Evolutionary conservation across 1,140 invertebrate genomes (phyloP).

Genomic region (Leptinotarsa defecta): DNA sequence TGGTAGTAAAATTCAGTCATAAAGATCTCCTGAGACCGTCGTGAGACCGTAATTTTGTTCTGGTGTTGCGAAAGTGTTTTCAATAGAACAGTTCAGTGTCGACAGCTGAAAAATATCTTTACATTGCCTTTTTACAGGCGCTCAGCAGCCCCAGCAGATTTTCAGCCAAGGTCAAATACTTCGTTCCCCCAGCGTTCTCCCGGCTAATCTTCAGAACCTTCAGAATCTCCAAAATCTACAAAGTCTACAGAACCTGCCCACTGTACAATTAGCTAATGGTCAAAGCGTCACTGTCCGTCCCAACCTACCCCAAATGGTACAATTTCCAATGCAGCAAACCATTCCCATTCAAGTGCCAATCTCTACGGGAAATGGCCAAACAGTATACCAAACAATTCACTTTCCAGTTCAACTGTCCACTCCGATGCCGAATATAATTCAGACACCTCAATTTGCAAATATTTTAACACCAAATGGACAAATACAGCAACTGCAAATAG

Average conservation of each 20-base stretch:
- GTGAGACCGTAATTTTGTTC: no score
- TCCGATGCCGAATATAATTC: slow-evolving; percentile 61
- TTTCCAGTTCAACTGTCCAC: slow-evolving; percentile 81
- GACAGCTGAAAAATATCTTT: no score
- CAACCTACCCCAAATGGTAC: slow-evolving; percentile 65
- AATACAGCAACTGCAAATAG: slow-evolving; percentile 71
- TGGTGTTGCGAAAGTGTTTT: no score
- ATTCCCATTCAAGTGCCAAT: slow-evolving; percentile 93
- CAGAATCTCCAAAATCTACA: slow-evolving; percentile 37
- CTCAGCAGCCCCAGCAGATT: slow-evolving; percentile 59
- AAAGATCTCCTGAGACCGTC: no score
- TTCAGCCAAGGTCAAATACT: slow-evolving; percentile 55
- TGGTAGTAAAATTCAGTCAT: no score
- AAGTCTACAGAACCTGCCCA: slow-evolving; percentile 47
- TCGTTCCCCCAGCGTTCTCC: slow-evolving; percentile 47
- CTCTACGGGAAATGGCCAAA: slow-evolving; percentile 86
- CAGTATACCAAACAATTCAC: slow-evolving; percentile 90
- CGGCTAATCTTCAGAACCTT: slow-evolving; percentile 47
- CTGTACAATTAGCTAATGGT: slow-evolving; percentile 66
- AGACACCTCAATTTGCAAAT: slow-evolving; percentile 74
- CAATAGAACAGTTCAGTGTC: no score
- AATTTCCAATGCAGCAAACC: slow-evolving; percentile 82
- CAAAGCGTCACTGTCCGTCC: slow-evolving; percentile 71
- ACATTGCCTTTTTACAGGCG: slow-evolving; percentile 45
- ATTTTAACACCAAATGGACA: slow-evolving; percentile 86